Percentiles rank a stretch among this genome's conserved stretches.
These are phyloP conservation scores for Cantharis lateralis DNA, from an alignment of 2,888 invertebrate species.

Conservation along the genomic window DNA sequence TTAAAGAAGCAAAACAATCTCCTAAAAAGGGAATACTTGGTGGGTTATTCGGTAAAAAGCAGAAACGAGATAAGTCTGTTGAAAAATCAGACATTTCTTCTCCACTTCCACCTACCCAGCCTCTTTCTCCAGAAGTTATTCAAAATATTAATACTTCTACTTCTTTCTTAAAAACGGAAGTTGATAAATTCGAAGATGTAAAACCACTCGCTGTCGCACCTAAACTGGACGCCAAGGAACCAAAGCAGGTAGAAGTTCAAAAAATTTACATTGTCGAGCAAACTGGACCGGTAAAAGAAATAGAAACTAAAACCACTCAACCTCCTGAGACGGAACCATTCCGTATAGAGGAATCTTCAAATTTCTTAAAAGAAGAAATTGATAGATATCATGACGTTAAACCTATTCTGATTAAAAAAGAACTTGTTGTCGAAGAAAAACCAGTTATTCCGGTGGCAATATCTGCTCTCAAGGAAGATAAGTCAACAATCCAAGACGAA, in stretches of 20 bases:
- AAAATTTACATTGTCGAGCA: constrained; percentile 12
- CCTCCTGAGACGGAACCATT: background rate
- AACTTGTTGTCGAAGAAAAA: background rate
- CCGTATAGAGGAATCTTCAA: constrained; percentile 30
- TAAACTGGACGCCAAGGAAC: background rate
- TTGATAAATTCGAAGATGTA: constrained; percentile 17
- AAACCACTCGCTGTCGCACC: background rate
- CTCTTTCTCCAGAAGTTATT: background rate
- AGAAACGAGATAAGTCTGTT: constrained; percentile 22
- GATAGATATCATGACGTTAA: constrained; percentile 6
- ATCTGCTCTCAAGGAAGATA: constrained; percentile 16
- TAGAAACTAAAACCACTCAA: background rate
- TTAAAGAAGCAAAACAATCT: background rate
- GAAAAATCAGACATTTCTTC: background rate
- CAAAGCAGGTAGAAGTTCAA: constrained; percentile 13
- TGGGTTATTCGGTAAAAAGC: constrained; percentile 34
- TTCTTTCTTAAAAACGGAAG: constrained; percentile 12
- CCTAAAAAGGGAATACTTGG: constrained; percentile 30
- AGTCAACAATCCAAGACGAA: background rate
- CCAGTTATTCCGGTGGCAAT: background rate
- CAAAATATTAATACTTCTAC: constrained; percentile 31
- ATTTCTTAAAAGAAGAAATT: constrained; percentile 24
- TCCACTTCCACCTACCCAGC: background rate
- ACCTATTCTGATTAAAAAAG: background rate
- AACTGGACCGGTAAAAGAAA: constrained; percentile 21